Base-by-base conservation (phyloP, 1,140 invertebrate genomes). In the Tetragnatha versicolor region DNA sequence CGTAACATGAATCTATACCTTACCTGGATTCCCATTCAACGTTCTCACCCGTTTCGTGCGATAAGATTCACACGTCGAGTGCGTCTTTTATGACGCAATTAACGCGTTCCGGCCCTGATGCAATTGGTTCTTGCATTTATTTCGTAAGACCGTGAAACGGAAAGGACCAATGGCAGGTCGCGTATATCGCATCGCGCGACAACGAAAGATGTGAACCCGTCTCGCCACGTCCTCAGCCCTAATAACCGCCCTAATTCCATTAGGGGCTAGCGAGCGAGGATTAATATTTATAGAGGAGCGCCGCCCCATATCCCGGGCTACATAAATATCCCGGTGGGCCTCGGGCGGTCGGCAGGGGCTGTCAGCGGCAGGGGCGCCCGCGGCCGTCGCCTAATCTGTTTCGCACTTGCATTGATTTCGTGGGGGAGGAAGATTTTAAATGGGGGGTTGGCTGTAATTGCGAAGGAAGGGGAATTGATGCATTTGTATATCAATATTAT, bases 201-300 rank as follows among this genome's bases (percentile, higher is more conserved):
- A 42, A 42, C n/a, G 29, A n/a, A 22, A 66, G 35, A 66, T 17
- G 2, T 49, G n/a, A n/a, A n/a, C n/a, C n/a, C n/a, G n/a, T n/a
- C n/a, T n/a, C n/a, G n/a, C n/a, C n/a, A n/a, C n/a, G n/a, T n/a
- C n/a, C n/a, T n/a, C 42, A 47, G 20, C 42, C 3, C 42, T 1
- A 47, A n/a, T n/a, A n/a, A n/a, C n/a, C n/a, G n/a, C n/a, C n/a
- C n/a, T n/a, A n/a, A n/a, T n/a, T n/a, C n/a, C n/a, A n/a, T n/a
- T n/a, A n/a, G n/a, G n/a, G n/a, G n/a, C n/a, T n/a, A n/a, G 9
- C 25, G n/a, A 70, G 47, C 33, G 68, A 55, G 45, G 55, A 70
- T 70, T 70, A 70, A 70, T 70, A 70, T 70, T 70, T 70, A 70
- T 70, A 70, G 68, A 70, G 29, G 33, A 49, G 17, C 42, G 49